Evolutionary conservation across 2,113 vertebrate genomes (phyloP).

Genomic region (Nycticorax nycticorax): DNA sequence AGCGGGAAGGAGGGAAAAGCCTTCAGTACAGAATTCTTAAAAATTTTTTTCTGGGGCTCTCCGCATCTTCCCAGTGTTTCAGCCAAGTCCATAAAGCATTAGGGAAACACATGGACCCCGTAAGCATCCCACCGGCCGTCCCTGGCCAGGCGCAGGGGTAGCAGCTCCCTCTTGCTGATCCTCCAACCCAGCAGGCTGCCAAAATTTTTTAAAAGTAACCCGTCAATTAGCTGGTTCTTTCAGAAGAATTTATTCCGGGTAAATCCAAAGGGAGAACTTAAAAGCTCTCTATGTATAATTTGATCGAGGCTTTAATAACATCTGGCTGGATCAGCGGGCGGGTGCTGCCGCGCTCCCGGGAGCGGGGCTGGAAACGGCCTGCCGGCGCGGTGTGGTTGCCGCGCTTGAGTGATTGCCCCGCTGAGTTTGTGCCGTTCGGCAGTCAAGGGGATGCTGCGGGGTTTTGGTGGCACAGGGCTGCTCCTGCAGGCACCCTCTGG

Average conservation of each 20-base stretch:
- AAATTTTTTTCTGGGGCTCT: not conserved
- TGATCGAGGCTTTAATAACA: not conserved
- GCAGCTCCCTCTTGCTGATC: not conserved
- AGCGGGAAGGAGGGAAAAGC: not conserved
- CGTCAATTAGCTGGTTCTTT: not conserved
- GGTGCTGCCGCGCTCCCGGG: not conserved
- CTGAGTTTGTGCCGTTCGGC: accelerated
- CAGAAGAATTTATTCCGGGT: not conserved
- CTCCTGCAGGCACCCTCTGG: not conserved
- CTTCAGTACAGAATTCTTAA: not conserved
- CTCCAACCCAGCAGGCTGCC: not conserved
- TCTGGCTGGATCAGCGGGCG: not conserved
- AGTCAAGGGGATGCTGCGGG: not conserved
- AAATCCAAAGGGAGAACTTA: not conserved
- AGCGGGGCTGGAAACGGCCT: not conserved
- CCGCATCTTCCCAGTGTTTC: not conserved
- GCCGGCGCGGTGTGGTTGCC: accelerated
- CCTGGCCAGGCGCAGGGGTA: not conserved
- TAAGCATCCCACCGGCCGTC: not conserved
- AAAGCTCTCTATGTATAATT: not conserved
- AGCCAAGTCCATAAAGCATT: not conserved
- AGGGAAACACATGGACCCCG: not conserved
- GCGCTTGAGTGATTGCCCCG: not conserved
- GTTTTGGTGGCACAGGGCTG: not conserved
- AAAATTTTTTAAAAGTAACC: not conserved